Evolutionary conservation across 2,888 invertebrate genomes (phyloP), one percentile per base, ranked within the genome.

Genomic region (Allygus modestus): DNA sequence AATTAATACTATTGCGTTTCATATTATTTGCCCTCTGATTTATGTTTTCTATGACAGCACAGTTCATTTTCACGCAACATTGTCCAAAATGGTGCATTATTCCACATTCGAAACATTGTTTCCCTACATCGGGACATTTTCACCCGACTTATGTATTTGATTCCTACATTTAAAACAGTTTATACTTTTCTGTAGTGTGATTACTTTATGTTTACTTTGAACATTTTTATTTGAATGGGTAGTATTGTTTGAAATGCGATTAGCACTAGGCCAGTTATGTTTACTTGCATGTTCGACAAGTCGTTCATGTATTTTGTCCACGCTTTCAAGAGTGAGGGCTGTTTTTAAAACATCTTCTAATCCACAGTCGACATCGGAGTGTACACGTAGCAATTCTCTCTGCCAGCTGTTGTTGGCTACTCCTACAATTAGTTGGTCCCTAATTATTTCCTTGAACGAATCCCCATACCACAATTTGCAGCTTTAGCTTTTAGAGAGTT

Each of bases 381-480:
- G 58, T 23, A 31, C 20, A 15, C 54, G 51, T 17, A 81, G 54
- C 23, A 81, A 15, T 33, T 81, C 79, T 46, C 9, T 20, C 17
- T 79, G 51, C 79, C 79, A 79, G 7, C 46, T 5, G 4, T 37
- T 11, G 26, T 79, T 46, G 15, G 37, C 17, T 28, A 51, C 46
- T 9, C 79, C 79, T 4, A 79, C n/a, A 23, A 79, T 46, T 15
- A 79, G n/a, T 20, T 79, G 79, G 26, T 79, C 79, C 26, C 79
- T 79, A 20, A 79, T 20, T 79, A 54, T 20, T 31, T 81, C 81
- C 0, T 81, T 51, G 11, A 81, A 26, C 0, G 51, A 54, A 17
- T 23, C 15, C 5, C 81, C 23, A 54, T 58, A 81, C 51, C n/a
- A 81, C 81, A 81, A 17, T 81, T 46, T 17, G 26, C 31, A 5